A percentile compares a stretch with the other conserved stretches of the same genome.
Conservation (phyloP, 2,888 invertebrate species). For the Erebia ligea region DNA sequence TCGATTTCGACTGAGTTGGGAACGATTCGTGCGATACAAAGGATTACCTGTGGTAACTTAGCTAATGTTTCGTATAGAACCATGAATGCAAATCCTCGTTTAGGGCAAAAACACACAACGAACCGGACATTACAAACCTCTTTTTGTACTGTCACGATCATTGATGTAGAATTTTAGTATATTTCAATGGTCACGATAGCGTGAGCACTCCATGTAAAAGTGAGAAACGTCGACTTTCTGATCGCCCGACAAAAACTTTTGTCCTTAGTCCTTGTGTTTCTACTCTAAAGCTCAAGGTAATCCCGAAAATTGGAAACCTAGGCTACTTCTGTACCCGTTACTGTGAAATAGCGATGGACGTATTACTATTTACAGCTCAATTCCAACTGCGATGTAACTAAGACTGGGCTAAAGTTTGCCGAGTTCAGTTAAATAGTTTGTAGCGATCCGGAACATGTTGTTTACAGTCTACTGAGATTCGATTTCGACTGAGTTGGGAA, state of each 20-base stretch:
- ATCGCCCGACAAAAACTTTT: no score
- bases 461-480: background rate
- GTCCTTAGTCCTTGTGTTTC: no score
- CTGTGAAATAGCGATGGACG: no score
- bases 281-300: background rate
- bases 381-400: background rate
- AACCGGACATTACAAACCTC: no score
- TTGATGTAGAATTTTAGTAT: background rate
- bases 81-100: no score
- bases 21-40: background rate
- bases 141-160: no score
- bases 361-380: background rate
- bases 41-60: background rate
- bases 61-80: no score
- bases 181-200: no score
- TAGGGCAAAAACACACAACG: no score
- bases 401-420: background rate
- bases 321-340: background rate
- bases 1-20: background rate
- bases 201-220: no score
- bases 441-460: background rate
- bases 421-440: conserved; percentile 3
- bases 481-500: background rate
- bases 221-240: no score
- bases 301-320: background rate